Conservation (phyloP, 2,113 vertebrate genomes). For the Scomber colias region DNA sequence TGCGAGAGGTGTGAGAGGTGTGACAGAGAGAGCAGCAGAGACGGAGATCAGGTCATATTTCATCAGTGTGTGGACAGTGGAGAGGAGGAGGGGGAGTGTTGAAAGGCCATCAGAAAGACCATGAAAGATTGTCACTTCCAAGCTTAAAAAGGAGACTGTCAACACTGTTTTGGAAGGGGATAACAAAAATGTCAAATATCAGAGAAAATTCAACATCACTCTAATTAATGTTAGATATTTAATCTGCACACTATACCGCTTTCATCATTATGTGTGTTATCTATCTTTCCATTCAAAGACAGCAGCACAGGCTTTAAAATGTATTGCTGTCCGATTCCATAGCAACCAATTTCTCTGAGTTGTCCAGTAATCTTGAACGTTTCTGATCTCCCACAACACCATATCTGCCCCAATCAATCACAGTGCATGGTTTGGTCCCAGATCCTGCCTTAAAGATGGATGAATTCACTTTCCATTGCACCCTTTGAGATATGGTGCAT, state of each 20-base stretch:
- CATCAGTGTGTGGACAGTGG: constrained; percentile 53
- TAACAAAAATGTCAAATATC: neutral
- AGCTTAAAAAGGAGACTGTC: constrained; percentile 49
- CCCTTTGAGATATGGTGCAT: constrained; percentile 46
- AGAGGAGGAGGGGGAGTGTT: neutral
- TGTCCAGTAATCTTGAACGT: neutral
- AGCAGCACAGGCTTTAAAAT: constrained; percentile 7
- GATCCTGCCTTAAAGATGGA: constrained; percentile 64
- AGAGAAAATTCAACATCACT: neutral
- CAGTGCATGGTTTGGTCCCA: constrained; percentile 43
- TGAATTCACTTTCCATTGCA: constrained; percentile 42
- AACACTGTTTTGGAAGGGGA: constrained; percentile 12
- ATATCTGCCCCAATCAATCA: constrained; percentile 64
- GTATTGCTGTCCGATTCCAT: neutral
- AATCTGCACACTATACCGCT: neutral
- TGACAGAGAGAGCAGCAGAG: constrained; percentile 29
- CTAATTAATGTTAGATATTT: neutral
- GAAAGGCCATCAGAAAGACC: constrained; percentile 29
- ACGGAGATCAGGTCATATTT: constrained; percentile 57
- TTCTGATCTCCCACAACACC: constrained; percentile 27
- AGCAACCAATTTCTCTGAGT: constrained; percentile 1
- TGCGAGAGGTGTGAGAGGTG: constrained; percentile 44
- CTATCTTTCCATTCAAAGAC: neutral
- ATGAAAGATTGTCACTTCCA: constrained; percentile 5
- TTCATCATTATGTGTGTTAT: neutral